Percentiles rank a stretch among this genome's conserved stretches.
These are phyloP conservation scores for Sinhomidia bicolor DNA, from an alignment of 2,888 invertebrate genomes.

Conservation along the genomic window DNA sequence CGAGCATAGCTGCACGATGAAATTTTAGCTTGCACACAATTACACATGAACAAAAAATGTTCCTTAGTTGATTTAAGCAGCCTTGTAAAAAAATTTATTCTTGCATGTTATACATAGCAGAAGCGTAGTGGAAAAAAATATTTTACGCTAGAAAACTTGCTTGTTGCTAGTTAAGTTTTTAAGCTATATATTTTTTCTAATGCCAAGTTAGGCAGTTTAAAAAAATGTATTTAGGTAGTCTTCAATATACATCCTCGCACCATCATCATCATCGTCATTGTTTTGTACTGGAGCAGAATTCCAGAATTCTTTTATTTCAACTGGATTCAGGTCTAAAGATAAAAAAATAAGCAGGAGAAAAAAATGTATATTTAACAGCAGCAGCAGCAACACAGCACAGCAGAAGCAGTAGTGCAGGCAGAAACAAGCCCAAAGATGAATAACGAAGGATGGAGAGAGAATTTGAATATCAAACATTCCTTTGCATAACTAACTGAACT, in stretches of 20 bases:
- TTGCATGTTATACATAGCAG: background rate
- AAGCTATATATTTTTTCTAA: too few species aligned
- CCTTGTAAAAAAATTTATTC: too few species aligned
- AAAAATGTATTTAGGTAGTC: too few species aligned
- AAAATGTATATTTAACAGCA: background rate
- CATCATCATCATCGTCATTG: too few species aligned
- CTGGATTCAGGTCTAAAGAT: background rate
- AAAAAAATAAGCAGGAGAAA: background rate
- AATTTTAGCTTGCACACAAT: background rate
- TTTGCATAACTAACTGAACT: constrained; percentile 67
- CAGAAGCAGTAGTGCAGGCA: too few species aligned
- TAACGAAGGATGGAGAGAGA: constrained; percentile 27
- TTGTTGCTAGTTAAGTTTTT: background rate
- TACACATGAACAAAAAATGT: background rate
- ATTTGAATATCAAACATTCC: constrained; percentile 73
- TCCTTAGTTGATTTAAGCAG: background rate
- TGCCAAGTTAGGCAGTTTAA: too few species aligned
- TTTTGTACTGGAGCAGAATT: background rate
- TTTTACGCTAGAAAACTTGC: background rate
- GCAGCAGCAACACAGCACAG: background rate
- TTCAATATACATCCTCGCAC: background rate
- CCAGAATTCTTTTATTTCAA: constrained; percentile 8
- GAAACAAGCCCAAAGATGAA: too few species aligned
- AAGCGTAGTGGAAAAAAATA: background rate
- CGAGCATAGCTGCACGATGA: too few species aligned